Evolutionary conservation across 2,888 invertebrate genomes (phyloP), one percentile per base, ranked within the genome.

Genomic region (Arge pagana): DNA sequence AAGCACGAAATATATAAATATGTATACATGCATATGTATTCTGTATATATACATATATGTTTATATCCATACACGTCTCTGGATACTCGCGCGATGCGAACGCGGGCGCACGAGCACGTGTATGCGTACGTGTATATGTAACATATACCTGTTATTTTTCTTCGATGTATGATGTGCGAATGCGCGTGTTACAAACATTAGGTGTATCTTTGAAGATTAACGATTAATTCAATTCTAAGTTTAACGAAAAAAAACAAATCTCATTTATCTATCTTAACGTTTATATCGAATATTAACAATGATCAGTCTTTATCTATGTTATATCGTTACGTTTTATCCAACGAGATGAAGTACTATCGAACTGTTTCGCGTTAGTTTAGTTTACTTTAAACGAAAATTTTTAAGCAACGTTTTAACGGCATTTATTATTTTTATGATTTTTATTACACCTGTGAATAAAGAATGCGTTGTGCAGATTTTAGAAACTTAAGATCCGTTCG

Each of bases 111-210:
- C n/a, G n/a, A n/a, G n/a, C n/a, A n/a, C 7, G 5, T 37, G 23
- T 21, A 19, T 11, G n/a, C 2, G 15, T 39, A 39, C 13, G 13
- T 33, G 13, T 36, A 53, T 49, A 52, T 30, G 57, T 50, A 61
- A 64, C 18, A 60, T 55, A 58, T 53, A 59, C 52, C 55, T 58
- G 61, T 68, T 68, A 62, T 64, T 63, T 63, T 62, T 65, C 59
- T 61, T 61, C 57, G 54, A 56, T 21, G 42, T 23, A 36, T 39
- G 63, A 64, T 33, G 50, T 50, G 55, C 54, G 55, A 55, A 53
- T 54, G 58, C 50, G n/a, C n/a, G 58, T 56, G 62, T 37, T 58
- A 53, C 53, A 52, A 51, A 62, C 52, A 62, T 50, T 40, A 39
- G 31, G 30, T 16, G 19, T 42, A 42, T 42, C 30, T 11, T 33